phyloP scores from a whole-genome alignment of 1,140 invertebrate species.

The Panonychus citri region DNA sequence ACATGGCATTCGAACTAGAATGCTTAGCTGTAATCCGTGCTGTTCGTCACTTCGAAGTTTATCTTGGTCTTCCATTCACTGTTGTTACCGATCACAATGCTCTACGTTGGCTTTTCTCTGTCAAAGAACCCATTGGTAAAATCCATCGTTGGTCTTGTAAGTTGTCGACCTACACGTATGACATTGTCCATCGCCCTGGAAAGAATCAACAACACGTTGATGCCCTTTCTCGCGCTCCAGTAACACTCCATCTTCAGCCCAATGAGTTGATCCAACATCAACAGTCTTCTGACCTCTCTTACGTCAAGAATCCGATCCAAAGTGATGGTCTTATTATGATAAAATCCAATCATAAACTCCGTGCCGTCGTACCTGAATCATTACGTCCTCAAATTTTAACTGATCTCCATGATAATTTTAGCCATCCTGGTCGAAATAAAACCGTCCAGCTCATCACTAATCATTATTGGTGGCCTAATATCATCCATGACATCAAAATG shows the following conservation, averaged over 20 bases:
- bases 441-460: neutral
- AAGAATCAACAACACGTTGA: constrained; percentile 5
- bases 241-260: neutral
- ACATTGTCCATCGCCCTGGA: constrained; percentile 6
- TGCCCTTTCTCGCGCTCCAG: neutral
- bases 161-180: constrained; percentile 11
- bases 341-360: constrained; percentile 13
- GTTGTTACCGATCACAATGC: neutral
- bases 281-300: neutral
- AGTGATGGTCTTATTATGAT: neutral
- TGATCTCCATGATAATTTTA: neutral
- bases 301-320: neutral
- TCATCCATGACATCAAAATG: neutral
- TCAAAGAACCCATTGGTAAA: neutral
- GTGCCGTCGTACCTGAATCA: constrained; percentile 7
- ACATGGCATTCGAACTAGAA: neutral
- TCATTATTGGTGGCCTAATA: constrained; percentile 2
- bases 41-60: neutral
- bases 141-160: constrained; percentile 12
- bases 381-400: neutral
- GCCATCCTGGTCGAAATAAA: neutral
- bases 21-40: neutral
- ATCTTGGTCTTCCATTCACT: neutral
- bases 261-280: neutral
- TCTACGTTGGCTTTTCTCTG: neutral